Evolutionary conservation across 1,140 invertebrate species (phyloP).

Genomic region (Ephestia elutella): DNA sequence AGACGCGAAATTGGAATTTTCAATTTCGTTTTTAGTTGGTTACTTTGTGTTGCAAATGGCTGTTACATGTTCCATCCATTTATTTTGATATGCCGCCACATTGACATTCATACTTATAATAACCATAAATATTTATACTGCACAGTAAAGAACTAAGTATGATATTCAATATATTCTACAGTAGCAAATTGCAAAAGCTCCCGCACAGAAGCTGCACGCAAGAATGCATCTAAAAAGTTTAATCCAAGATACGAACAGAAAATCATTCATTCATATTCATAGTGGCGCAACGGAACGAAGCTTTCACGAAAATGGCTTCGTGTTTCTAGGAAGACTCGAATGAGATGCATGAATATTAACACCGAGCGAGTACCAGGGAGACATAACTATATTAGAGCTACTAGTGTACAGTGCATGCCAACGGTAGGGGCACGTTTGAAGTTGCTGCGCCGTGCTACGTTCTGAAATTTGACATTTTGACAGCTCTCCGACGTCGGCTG

Average conservation of each 20-base stretch:
- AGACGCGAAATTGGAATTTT: slow-evolving; percentile 61
- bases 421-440: slow-evolving; percentile 68
- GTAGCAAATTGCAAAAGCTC: slow-evolving; percentile 5
- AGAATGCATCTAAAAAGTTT: slow-evolving; percentile 46
- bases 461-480: slow-evolving; percentile 76
- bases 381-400: slow-evolving; percentile 67
- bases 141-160: background rate
- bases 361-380: slow-evolving; percentile 44
- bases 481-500: slow-evolving; percentile 69
- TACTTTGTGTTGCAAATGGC: slow-evolving; percentile 34
- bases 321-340: slow-evolving; percentile 49
- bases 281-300: slow-evolving; percentile 51
- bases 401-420: slow-evolving; percentile 52
- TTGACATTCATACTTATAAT: background rate
- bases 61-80: slow-evolving; percentile 7
- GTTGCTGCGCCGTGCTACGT: slow-evolving; percentile 61
- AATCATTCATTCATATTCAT: slow-evolving; percentile 69
- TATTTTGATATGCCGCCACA: background rate
- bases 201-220: slow-evolving; percentile 19
- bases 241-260: slow-evolving; percentile 59
- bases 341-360: slow-evolving; percentile 71
- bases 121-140: background rate
- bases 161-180: background rate
- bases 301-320: slow-evolving; percentile 68
- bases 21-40: slow-evolving; percentile 51